Evolutionary conservation across 2,113 vertebrate species (phyloP), one percentile per base, ranked within the genome.

Genomic region (Rhea americana): DNA sequence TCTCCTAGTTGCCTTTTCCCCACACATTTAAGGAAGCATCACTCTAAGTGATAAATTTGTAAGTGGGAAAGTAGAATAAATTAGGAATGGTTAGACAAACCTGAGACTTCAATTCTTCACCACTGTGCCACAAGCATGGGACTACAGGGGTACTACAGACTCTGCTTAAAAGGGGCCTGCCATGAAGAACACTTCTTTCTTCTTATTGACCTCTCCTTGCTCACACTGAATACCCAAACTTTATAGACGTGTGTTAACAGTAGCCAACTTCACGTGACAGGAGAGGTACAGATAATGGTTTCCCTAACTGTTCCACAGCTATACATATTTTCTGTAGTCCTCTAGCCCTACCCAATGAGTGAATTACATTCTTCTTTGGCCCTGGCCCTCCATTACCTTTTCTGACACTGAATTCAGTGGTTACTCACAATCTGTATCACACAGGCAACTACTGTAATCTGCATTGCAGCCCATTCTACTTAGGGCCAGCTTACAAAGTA

Each of bases 351-450:
- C 39, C 12, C 1, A 4, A 75, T 5, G 6, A 65, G 13, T 78
- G 9, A 39, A 11, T 26, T 28, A 53, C 5, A 35, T 37, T 75
- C 65, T 56, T 43, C 53, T 16, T 80, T 47, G 68, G 58, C 16
- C 68, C 5, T 20, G 3, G 9, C 22, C 9, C 18, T 75, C 20
- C 16, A 5, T 13, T 76, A 9, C 28, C 88, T 86, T 90, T 82
- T 59, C 17, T 85, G 55, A 68, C n/a, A 59, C 1, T 28, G 7
- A 84, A 84, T 74, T 53, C 25, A 61, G 22, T 30, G 15, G 66
- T 30, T 87, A 80, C 3, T 6, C 0, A 0, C 25, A 53, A n/a
- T 45, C 32, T 56, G 13, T 6, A 86, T 65, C 45, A 41, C 35
- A 67, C 5, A 86, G 28, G 30, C 68, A 83, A 63, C 78, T n/a